A percentile compares a stretch with the other conserved stretches of the same genome.
These are phyloP conservation scores for Adelosebastes latens DNA, from an alignment of 2,797 vertebrate species.

Conservation along the genomic window DNA sequence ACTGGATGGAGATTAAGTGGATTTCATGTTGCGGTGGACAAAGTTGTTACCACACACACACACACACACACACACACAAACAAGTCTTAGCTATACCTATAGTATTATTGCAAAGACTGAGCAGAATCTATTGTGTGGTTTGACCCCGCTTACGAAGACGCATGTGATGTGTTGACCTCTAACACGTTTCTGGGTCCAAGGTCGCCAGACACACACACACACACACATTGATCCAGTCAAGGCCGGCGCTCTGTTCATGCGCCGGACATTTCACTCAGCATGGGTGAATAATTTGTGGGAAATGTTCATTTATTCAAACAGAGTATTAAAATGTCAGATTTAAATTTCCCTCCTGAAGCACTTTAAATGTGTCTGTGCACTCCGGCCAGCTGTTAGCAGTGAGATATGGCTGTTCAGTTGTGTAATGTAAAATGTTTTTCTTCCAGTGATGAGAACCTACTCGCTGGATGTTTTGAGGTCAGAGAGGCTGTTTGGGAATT, in stretches of 20 bases:
- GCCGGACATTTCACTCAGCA: neutral
- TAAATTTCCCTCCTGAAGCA: neutral
- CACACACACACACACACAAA: neutral
- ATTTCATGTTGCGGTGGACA: slow-evolving; percentile 27
- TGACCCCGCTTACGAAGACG: neutral
- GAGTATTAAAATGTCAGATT: neutral
- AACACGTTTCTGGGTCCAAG: neutral
- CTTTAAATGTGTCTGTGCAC: neutral
- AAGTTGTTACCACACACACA: neutral
- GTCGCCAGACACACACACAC: neutral
- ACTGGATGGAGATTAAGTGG: slow-evolving; percentile 41
- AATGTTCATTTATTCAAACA: neutral
- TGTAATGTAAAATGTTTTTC: neutral
- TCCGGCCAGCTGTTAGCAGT: neutral
- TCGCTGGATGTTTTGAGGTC: neutral
- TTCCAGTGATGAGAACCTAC: neutral
- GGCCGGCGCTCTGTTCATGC: neutral
- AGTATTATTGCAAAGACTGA: neutral
- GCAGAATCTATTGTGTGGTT: neutral
- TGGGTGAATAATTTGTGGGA: neutral
- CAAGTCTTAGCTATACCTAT: neutral
- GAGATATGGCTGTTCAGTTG: neutral
- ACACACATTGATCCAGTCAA: neutral
- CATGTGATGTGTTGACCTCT: neutral
- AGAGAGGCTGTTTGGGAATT: slow-evolving; percentile 3